Evolutionary conservation across 2,113 vertebrate species (phyloP).

Genomic region (Vimba vimba): DNA sequence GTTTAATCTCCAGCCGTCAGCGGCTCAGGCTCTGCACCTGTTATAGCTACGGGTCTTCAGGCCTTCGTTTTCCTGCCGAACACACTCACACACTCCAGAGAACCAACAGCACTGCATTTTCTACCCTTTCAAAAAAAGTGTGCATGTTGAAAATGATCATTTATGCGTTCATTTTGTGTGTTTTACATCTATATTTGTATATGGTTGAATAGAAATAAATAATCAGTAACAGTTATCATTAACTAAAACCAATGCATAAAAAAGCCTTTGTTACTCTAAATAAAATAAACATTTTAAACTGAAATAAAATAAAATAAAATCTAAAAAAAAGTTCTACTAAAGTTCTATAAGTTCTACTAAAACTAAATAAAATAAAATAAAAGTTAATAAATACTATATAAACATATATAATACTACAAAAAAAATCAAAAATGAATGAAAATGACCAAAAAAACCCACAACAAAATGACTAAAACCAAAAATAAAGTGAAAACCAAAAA

Average conservation of each 20-base stretch:
- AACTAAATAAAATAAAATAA: background rate
- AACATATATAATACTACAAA: too few relatives aligned
- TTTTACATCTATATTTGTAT: background rate
- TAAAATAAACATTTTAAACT: background rate
- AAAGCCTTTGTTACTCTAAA: background rate
- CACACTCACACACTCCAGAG: background rate
- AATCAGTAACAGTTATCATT: background rate
- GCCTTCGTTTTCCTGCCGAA: slow-evolving; percentile 36
- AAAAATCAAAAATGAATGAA: too few relatives aligned
- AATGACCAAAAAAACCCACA: too few relatives aligned
- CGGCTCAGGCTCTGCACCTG: slow-evolving; percentile 38
- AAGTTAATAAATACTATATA: background rate
- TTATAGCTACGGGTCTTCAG: slow-evolving; percentile 7
- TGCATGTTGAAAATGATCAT: background rate
- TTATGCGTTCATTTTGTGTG: background rate
- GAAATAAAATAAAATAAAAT: background rate
- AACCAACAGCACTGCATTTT: background rate
- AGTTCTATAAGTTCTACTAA: too few relatives aligned
- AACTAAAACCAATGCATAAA: background rate
- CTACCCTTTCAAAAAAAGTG: background rate
- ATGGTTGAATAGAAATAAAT: background rate
- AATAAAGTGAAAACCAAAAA: background rate
- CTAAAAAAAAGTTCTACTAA: background rate
- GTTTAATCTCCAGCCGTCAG: slow-evolving; percentile 43
- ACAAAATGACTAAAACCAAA: background rate